Evolutionary conservation across 2,797 vertebrate genomes (phyloP).

Genomic region (Alosa sapidissima): DNA sequence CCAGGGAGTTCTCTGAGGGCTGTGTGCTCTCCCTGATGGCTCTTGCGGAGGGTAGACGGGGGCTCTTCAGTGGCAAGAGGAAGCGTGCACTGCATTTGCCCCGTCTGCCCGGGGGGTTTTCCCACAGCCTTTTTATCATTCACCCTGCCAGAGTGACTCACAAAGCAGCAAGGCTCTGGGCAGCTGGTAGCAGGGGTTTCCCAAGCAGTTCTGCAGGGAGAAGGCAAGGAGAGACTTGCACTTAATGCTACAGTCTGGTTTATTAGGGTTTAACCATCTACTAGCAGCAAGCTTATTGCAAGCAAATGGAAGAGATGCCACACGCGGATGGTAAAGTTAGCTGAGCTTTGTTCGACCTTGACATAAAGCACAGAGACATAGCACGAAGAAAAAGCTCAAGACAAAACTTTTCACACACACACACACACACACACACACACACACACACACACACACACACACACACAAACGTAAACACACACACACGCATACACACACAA

Average conservation of each 20-base stretch:
- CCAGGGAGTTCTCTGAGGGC: no score
- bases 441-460: conserved; percentile 8
- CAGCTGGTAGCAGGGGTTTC: not conserved
- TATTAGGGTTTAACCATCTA: no score
- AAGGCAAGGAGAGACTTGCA: no score
- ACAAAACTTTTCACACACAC: not conserved
- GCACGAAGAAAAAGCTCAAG: not conserved
- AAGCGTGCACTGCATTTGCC: not conserved
- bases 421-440: not conserved
- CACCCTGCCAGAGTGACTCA: not conserved
- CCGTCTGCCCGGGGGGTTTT: not conserved
- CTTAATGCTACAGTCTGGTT: no score
- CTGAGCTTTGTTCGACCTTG: not conserved
- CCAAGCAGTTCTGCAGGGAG: not conserved
- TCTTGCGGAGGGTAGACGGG: not conserved
- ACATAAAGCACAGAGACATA: not conserved
- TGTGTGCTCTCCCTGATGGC: no score
- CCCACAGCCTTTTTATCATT: not conserved
- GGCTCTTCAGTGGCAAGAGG: not conserved
- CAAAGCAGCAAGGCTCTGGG: not conserved
- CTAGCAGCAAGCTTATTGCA: no score
- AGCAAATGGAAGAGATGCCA: no score
- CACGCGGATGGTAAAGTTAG: not conserved
- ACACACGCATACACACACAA: not conserved
- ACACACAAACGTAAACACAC: not conserved